A percentile compares a stretch with the other conserved stretches of the same genome.
These are phyloP conservation scores for Drosophila paracracens DNA, from an alignment of 2,888 invertebrate genomes.

Conservation along the genomic window DNA sequence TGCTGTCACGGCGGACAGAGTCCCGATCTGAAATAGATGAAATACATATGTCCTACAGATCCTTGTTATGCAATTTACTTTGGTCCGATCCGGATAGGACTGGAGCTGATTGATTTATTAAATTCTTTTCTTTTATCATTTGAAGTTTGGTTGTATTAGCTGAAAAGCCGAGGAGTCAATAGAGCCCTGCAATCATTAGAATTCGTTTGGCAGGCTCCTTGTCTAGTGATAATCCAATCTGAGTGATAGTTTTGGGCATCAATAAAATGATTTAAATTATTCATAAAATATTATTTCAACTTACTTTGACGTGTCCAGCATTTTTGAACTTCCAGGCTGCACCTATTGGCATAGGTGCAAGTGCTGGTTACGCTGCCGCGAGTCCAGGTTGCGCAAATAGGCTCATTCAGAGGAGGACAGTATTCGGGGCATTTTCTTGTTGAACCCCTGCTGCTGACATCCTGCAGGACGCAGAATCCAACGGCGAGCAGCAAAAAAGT, in stretches of 20 bases:
- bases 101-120: too few species aligned
- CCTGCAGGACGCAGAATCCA: background rate
- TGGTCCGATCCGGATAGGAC: too few species aligned
- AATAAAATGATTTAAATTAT: background rate
- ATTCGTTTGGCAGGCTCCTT: background rate
- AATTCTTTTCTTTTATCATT: too few species aligned
- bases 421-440: background rate
- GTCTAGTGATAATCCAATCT: background rate
- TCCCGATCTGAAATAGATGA: too few species aligned
- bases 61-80: too few species aligned
- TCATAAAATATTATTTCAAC: background rate
- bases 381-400: background rate
- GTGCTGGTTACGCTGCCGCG: background rate
- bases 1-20: too few species aligned
- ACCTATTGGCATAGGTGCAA: background rate
- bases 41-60: too few species aligned
- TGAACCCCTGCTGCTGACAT: background rate
- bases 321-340: background rate
- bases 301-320: background rate
- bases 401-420: background rate
- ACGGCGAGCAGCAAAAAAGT: background rate
- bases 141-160: background rate
- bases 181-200: background rate
- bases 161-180: background rate
- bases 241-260: background rate